A percentile compares a stretch with the other conserved stretches of the same genome.
Evolutionary conservation across 2,888 invertebrate genomes (phyloP).

Genomic region (Choreutis nemorana): DNA sequence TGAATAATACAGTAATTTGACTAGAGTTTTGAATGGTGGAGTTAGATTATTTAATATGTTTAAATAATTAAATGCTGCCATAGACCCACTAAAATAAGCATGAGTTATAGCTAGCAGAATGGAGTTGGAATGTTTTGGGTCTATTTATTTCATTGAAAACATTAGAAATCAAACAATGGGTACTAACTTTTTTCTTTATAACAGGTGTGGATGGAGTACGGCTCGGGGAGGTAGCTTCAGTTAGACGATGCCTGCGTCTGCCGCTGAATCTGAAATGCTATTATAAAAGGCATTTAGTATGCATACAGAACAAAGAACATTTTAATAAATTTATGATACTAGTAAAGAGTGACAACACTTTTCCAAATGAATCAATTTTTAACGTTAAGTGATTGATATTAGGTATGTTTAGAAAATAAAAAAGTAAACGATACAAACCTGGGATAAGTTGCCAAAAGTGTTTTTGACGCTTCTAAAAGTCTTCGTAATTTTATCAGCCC

Average conservation of each 20-base stretch:
- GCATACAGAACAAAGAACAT: too few relatives aligned
- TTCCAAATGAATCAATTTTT: not conserved
- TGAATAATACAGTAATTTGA: too few relatives aligned
- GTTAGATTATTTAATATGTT: too few relatives aligned
- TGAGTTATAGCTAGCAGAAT: too few relatives aligned
- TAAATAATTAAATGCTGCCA: too few relatives aligned
- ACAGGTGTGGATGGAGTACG: constrained; percentile 50
- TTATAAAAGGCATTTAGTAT: too few relatives aligned
- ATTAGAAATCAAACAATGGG: not conserved
- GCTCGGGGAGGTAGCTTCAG: constrained; percentile 48
- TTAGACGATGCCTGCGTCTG: constrained; percentile 46
- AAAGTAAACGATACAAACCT: constrained; percentile 43
- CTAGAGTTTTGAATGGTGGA: too few relatives aligned
- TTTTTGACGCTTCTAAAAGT: constrained; percentile 72
- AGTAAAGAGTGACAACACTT: not conserved
- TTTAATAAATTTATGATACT: not conserved
- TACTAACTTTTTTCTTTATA: constrained; percentile 43
- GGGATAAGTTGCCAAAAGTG: constrained; percentile 72
- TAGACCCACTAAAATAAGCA: too few relatives aligned
- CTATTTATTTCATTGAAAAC: too few relatives aligned
- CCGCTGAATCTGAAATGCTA: constrained; percentile 55
- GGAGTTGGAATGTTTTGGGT: too few relatives aligned
- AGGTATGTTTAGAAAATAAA: not conserved
- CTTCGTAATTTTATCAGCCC: constrained; percentile 72
- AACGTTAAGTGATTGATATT: not conserved